These are phyloP conservation scores for Drosophila erecta DNA, from an alignment of 1,140 invertebrate genomes.

Conservation along the genomic window DNA sequence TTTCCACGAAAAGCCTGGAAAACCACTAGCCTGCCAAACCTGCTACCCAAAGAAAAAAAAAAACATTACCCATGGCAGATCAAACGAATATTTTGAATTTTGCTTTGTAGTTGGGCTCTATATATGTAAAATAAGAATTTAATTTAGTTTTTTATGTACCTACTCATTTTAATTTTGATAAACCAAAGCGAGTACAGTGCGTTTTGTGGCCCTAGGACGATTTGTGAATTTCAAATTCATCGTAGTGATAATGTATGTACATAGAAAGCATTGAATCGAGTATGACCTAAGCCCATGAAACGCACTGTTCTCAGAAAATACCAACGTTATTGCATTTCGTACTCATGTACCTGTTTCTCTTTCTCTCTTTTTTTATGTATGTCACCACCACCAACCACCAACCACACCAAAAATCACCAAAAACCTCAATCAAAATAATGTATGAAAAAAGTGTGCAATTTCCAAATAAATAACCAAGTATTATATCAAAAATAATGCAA, in stretches of 20 bases:
- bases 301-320: slow-evolving; percentile 1
- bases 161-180: slow-evolving; percentile 28
- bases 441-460: slow-evolving; percentile 41
- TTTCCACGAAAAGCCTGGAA: background rate
- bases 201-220: background rate
- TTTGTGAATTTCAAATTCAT: no score
- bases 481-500: slow-evolving; percentile 25
- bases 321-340: slow-evolving; percentile 32
- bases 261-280: background rate
- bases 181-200: slow-evolving; percentile 4
- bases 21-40: no score
- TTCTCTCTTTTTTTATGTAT: slow-evolving; percentile 62
- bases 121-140: slow-evolving; percentile 29
- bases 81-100: slow-evolving; percentile 46
- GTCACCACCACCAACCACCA: slow-evolving; percentile 31
- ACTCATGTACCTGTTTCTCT: slow-evolving; percentile 58
- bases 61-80: slow-evolving; percentile 32
- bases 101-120: slow-evolving; percentile 25
- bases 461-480: slow-evolving; percentile 16
- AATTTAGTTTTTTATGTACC: slow-evolving; percentile 29
- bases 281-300: background rate
- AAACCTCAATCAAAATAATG: slow-evolving; percentile 23
- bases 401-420: slow-evolving; percentile 33
- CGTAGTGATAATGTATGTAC: background rate
- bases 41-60: background rate